Evolutionary conservation across 2,797 vertebrate genomes (phyloP).

Genomic region (Megaceryle alcyon): DNA sequence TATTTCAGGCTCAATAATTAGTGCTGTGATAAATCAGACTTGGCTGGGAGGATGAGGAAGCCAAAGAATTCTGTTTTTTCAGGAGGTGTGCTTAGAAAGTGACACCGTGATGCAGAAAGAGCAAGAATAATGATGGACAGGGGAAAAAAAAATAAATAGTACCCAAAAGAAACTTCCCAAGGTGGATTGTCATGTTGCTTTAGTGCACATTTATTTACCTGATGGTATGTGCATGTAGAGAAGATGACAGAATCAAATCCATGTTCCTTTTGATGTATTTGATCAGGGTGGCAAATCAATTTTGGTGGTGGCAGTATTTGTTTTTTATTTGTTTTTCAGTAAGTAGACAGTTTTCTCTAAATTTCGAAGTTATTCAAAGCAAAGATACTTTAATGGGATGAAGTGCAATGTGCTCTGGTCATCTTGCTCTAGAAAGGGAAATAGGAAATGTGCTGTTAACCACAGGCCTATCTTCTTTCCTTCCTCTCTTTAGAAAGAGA

Average conservation of each 20-base stretch:
- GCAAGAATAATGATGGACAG: background rate
- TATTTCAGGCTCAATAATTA: background rate
- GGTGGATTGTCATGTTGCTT: background rate
- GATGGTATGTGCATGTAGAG: fast-evolving
- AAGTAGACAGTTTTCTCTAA: background rate
- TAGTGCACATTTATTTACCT: background rate
- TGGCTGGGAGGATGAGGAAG: background rate
- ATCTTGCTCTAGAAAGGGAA: background rate
- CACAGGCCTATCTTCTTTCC: background rate
- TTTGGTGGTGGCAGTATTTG: background rate
- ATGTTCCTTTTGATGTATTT: background rate
- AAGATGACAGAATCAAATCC: background rate
- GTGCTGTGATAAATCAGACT: background rate
- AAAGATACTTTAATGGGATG: background rate
- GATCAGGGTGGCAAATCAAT: background rate
- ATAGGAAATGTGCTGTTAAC: background rate
- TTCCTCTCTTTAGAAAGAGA: background rate
- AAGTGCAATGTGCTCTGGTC: background rate
- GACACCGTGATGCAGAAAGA: background rate
- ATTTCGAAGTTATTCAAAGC: background rate
- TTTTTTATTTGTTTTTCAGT: background rate
- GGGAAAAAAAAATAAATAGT: background rate
- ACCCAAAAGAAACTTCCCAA: background rate
- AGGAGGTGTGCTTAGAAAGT: background rate
- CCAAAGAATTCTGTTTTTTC: background rate